Evolutionary conservation across 2,113 vertebrate species (phyloP).

Genomic region (Phylloscopus whistleri): DNA sequence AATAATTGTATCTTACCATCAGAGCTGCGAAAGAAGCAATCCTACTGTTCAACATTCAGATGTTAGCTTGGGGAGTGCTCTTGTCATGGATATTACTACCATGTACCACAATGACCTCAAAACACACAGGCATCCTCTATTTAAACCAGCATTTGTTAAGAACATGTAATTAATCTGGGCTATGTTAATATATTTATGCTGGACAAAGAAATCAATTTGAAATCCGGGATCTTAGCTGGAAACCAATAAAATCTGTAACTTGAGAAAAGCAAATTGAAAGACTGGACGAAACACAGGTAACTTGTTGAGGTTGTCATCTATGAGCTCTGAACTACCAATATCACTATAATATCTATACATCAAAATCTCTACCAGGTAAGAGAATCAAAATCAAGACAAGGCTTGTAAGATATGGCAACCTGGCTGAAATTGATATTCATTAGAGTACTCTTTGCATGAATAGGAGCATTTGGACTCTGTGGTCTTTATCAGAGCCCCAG

Average conservation of each 20-base stretch:
- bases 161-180: background rate
- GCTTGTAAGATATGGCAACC: constrained; percentile 68
- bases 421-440: constrained; percentile 83
- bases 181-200: background rate
- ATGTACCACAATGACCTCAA: background rate
- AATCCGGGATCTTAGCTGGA: background rate
- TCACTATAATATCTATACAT: background rate
- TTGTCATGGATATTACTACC: background rate
- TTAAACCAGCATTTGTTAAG: constrained; percentile 6
- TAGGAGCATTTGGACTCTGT: constrained; percentile 85
- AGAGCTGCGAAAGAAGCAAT: constrained; percentile 12
- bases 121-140: background rate
- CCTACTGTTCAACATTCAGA: background rate
- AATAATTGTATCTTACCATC: background rate
- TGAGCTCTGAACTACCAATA: background rate
- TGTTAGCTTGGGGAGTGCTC: background rate
- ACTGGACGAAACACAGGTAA: constrained; percentile 18
- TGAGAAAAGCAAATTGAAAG: background rate
- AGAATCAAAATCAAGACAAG: constrained; percentile 53
- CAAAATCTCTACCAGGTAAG: constrained; percentile 54
- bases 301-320: background rate
- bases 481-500: constrained; percentile 89
- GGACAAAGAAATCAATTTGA: background rate
- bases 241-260: background rate
- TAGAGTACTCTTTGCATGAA: constrained; percentile 82